Evolutionary conservation across 2,797 vertebrate genomes (phyloP), one percentile per base, ranked within the genome.

Genomic region (Myoxocephalus aenaeus): DNA sequence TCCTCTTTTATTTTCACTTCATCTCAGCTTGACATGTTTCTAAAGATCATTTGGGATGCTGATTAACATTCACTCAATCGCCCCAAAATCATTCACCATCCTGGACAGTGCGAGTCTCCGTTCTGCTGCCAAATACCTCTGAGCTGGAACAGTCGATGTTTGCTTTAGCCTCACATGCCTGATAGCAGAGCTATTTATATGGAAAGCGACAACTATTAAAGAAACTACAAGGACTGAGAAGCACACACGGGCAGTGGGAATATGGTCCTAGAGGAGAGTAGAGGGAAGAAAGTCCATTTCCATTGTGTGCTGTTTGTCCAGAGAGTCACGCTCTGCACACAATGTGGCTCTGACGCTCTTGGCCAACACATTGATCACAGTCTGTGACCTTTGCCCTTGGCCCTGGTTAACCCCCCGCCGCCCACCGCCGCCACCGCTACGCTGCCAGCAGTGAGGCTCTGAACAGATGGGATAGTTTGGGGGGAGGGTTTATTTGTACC

Each of bases 381-480:
- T 93, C 92, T 94, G 91, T 82, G 79, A 92, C 91, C 94, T 92
- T 70, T 92, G 75, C 38, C 86, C 89, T 70, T 87, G 90, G 57
- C 44, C 86, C 89, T 71, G 87, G 77, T 85, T 91, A 85, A 89
- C 84, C 89, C 76, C 75, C 42, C 27, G 0, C 54, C 1, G 3
- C 58, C 63, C 72, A 71, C 57, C 32, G 0, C 54, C 2, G 3
- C 57, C 66, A 15, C 59, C 29, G 15, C 58, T 8, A 34, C 38
- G 14, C 76, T 32, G 70, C 77, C 77, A 70, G 71, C 84, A 86
- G 82, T 90, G 85, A 73, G 84, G 50, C 78, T 81, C 64, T 1
- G 32, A 91, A 70, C 91, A 93, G 92, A 94, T 95, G 91, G 89
- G 73, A 84, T 58, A 48, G 73, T 83, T 50, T 78, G 67, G 69